Conservation (phyloP, 2,888 invertebrate species). For the Leptogaster cylindrica region DNA sequence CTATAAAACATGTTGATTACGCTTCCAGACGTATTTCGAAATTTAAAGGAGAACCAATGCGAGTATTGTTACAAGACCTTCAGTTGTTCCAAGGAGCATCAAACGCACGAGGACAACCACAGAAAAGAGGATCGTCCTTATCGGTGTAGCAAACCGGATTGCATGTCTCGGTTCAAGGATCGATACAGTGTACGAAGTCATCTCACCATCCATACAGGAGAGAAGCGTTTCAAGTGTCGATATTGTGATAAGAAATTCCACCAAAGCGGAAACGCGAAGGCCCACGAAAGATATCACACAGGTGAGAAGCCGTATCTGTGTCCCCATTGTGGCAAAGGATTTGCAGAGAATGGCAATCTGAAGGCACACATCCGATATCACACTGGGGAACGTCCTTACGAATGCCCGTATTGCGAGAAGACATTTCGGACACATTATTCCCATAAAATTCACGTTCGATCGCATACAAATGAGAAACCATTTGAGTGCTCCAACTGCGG, state of each 20-base stretch:
- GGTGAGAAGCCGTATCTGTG: constrained; percentile 47
- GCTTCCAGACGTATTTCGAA: constrained; percentile 43
- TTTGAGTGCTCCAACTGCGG: constrained; percentile 45
- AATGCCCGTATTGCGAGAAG: constrained; percentile 43
- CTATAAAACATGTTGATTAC: not conserved
- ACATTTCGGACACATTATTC: constrained; percentile 46
- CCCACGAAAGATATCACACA: constrained; percentile 47
- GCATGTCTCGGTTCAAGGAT: constrained; percentile 45
- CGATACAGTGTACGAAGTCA: constrained; percentile 45
- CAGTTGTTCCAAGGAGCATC: not conserved
- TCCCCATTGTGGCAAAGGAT: constrained; percentile 45
- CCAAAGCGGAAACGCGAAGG: constrained; percentile 44
- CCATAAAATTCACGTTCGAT: constrained; percentile 46
- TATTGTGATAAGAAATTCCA: constrained; percentile 47
- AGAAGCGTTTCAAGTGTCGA: constrained; percentile 45
- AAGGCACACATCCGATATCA: constrained; percentile 46
- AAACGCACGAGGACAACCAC: constrained; percentile 40
- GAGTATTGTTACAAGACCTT: constrained; percentile 44
- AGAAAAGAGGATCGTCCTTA: constrained; percentile 45
- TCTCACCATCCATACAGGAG: constrained; percentile 37
- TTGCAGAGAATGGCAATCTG: constrained; percentile 46
- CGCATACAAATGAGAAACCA: constrained; percentile 46
- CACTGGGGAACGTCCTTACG: constrained; percentile 47
- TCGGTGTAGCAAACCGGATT: constrained; percentile 41
- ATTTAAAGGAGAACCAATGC: constrained; percentile 43